These are phyloP conservation scores for Phrixothrix hirtus DNA, from an alignment of 2,888 invertebrate genomes.

Conservation along the genomic window DNA sequence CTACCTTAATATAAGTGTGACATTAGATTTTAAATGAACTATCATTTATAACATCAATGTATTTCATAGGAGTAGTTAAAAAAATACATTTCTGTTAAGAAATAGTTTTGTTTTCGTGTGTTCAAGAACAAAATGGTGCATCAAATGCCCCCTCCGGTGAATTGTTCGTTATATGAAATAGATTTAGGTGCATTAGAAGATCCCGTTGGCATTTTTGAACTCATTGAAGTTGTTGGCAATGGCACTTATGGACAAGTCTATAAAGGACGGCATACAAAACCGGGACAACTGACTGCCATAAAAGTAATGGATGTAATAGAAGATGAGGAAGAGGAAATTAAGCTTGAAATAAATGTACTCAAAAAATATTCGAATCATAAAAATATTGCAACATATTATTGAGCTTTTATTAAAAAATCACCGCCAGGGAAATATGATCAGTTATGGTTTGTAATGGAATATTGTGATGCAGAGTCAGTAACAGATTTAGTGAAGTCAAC, in stretches of 20 bases:
- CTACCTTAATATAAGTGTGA: conserved; percentile 45
- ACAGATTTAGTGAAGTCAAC: conserved; percentile 99
- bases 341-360: conserved; percentile 98
- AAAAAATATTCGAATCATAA: conserved; percentile 99
- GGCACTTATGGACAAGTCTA: conserved; percentile 99
- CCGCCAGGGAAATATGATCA: conserved; percentile 99
- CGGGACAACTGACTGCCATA: conserved; percentile 98
- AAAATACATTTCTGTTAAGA: conserved; percentile 19
- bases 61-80: conserved; percentile 37
- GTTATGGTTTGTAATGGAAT: conserved; percentile 99
- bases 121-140: conserved; percentile 77
- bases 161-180: conserved; percentile 98
- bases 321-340: conserved; percentile 99
- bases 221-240: conserved; percentile 99
- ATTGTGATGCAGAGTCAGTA: conserved; percentile 98
- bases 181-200: conserved; percentile 98
- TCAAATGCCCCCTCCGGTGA: conserved; percentile 92
- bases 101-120: conserved; percentile 30
- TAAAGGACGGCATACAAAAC: conserved; percentile 98
- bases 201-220: conserved; percentile 99
- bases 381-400: conserved; percentile 99
- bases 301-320: conserved; percentile 99
- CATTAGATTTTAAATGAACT: conserved; percentile 43
- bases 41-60: conserved; percentile 40
- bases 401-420: conserved; percentile 99